Evolutionary conservation across 30 jellyfish, hydroid and myxozoan genomes (phyloP).

Genomic region (Cassiopea xamachana): DNA sequence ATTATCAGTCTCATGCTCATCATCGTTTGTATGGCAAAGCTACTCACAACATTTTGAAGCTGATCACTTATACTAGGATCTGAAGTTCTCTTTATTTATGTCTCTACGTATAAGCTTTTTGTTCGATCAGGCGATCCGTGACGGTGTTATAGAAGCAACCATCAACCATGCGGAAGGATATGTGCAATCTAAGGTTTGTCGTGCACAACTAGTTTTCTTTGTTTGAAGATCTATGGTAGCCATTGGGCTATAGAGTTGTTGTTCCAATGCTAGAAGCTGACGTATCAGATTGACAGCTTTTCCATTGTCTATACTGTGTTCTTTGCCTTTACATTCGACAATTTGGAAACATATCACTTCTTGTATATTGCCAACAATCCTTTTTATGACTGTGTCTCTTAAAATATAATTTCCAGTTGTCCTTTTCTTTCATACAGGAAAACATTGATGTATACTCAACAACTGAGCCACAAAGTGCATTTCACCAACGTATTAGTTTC

Average conservation of each 20-base stretch:
- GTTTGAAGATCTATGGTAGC: background rate
- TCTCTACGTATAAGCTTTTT: background rate
- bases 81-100: too few relatives aligned
- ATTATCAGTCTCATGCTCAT: too few relatives aligned
- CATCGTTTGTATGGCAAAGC: too few relatives aligned
- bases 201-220: background rate
- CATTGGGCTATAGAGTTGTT: background rate
- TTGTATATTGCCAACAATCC: too few relatives aligned
- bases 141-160: conserved; percentile 96
- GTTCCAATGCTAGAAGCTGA: background rate
- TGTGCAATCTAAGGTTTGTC: conserved; percentile 88
- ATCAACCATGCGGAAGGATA: conserved; percentile 92
- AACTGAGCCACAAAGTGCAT: conserved; percentile 93
- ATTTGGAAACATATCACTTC: too few relatives aligned
- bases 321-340: too few relatives aligned
- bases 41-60: too few relatives aligned
- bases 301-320: too few relatives aligned
- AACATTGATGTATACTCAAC: conserved; percentile 92
- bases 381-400: too few relatives aligned
- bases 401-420: background rate
- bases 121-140: conserved; percentile 88
- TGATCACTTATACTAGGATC: too few relatives aligned
- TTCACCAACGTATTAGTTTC: conserved; percentile 92
- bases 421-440: conserved; percentile 59
- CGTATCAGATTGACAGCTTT: too few relatives aligned